Evolutionary conservation across 2,888 invertebrate genomes (phyloP).

Genomic region (Campoplex capitator): DNA sequence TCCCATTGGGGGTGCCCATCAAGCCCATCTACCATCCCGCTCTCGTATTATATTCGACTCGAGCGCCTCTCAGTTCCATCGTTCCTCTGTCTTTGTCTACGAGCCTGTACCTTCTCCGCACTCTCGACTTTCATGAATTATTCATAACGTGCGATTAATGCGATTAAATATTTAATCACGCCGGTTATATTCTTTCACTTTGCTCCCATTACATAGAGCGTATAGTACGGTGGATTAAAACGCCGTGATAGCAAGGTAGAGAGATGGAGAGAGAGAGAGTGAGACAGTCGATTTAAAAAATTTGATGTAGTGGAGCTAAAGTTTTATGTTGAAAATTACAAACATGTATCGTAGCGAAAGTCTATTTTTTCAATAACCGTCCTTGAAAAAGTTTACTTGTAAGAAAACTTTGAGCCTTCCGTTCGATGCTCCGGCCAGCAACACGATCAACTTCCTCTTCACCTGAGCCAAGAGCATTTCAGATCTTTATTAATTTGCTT

Average conservation of each 20-base stretch:
- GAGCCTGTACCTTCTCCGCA: conserved; percentile 42
- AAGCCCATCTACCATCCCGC: conserved; percentile 10
- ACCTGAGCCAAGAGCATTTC: background rate
- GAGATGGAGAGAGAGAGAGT: background rate
- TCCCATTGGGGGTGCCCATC: conserved; percentile 38
- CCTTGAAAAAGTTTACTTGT: background rate
- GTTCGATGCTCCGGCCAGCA: background rate
- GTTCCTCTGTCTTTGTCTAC: conserved; percentile 30
- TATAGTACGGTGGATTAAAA: conserved; percentile 46
- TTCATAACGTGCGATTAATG: conserved; percentile 73
- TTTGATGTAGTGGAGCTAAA: background rate
- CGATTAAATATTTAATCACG: conserved; percentile 74
- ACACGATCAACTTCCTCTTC: background rate
- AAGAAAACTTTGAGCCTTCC: background rate
- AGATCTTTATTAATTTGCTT: background rate
- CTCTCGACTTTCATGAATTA: conserved; percentile 71
- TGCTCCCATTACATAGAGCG: conserved; percentile 33
- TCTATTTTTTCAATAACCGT: background rate
- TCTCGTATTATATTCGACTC: conserved; percentile 40
- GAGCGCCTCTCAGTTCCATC: conserved; percentile 32
- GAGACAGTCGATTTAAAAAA: background rate
- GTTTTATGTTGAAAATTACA: conserved; percentile 5
- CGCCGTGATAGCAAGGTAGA: background rate
- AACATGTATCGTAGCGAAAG: background rate
- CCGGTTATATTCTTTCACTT: conserved; percentile 71